These are phyloP conservation scores for Phoronis australis DNA, from an alignment of 2,888 invertebrate genomes.

Conservation along the genomic window DNA sequence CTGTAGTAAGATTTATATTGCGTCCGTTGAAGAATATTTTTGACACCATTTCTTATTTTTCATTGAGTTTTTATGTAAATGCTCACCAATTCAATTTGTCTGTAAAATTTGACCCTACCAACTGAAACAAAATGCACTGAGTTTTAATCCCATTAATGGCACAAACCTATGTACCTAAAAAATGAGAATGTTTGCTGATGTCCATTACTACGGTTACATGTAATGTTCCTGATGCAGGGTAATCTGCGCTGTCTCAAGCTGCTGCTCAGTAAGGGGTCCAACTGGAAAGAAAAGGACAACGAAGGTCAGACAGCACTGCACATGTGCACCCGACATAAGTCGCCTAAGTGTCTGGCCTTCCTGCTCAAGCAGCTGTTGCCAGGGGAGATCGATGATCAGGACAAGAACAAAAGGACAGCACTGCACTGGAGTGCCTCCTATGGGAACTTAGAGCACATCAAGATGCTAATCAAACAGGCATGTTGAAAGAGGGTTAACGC, in stretches of 20 bases:
- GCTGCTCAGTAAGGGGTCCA: constrained; percentile 44
- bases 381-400: constrained; percentile 52
- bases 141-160: too few relatives aligned
- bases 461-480: constrained; percentile 48
- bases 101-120: too few relatives aligned
- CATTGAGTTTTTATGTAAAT: too few relatives aligned
- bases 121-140: too few relatives aligned
- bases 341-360: constrained; percentile 47
- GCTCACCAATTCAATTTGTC: too few relatives aligned
- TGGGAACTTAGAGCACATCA: constrained; percentile 49
- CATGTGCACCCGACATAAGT: constrained; percentile 48
- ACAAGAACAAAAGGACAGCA: constrained; percentile 52
- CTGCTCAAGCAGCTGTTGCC: constrained; percentile 46
- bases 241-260: constrained; percentile 43
- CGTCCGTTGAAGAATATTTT: too few relatives aligned
- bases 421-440: constrained; percentile 52
- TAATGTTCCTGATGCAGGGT: constrained; percentile 34
- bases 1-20: too few relatives aligned
- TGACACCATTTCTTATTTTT: too few relatives aligned
- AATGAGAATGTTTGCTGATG: too few relatives aligned
- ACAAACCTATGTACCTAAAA: too few relatives aligned
- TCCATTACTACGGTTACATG: not conserved
- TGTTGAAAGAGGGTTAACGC: not conserved
- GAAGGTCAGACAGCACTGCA: constrained; percentile 51
- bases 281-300: constrained; percentile 47